Evolutionary conservation across 2,888 invertebrate genomes (phyloP), one percentile per base, ranked within the genome.

Genomic region (Ypsolopha scabrella): DNA sequence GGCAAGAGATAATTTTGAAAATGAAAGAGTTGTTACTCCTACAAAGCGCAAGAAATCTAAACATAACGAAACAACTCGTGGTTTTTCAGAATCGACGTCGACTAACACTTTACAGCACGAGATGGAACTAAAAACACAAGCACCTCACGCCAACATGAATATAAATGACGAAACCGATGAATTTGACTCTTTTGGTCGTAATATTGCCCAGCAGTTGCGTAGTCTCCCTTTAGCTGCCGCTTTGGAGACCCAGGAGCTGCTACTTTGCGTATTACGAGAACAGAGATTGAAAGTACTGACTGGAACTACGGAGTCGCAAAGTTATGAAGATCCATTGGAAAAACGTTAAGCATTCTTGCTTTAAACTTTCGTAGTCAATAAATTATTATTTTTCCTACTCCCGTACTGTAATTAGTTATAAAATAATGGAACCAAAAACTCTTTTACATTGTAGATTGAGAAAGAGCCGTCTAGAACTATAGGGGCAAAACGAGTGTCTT

Each of bases 171-270:
- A 39, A 8, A n/a, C 24, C 47, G 58, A 58, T 52, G 58, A 58
- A 43, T 58, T 58, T 54, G 57, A 56, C 35, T 52, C 55, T 36
- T 55, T 57, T 52, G 61, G 58, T 0, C 58, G 53, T 48, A 58
- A 61, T 45, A 44, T 62, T 4, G 58, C 61, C 10, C 55, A 58
- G 33, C 61, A 62, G 45, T 47, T 62, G 35, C 54, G 57, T 47
- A 54, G 52, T 33, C 45, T 61, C 45, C 60, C 61, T 1, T 13
- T 61, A 38, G 3, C 44, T 10, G 51, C 54, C 36, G 61, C 62
- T 13, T 53, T 61, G 44, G 57, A 62, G 53, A 60, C 60, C 4
- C 51, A 53, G 36, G 53, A 55, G 51, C 53, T 53, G 41, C 41
- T 57, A 7, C n/a, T 55, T 24, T 44, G 50, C n/a, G 38, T 54